Conservation (phyloP, 2,113 vertebrate species). For the Thomomys bottae region DNA sequence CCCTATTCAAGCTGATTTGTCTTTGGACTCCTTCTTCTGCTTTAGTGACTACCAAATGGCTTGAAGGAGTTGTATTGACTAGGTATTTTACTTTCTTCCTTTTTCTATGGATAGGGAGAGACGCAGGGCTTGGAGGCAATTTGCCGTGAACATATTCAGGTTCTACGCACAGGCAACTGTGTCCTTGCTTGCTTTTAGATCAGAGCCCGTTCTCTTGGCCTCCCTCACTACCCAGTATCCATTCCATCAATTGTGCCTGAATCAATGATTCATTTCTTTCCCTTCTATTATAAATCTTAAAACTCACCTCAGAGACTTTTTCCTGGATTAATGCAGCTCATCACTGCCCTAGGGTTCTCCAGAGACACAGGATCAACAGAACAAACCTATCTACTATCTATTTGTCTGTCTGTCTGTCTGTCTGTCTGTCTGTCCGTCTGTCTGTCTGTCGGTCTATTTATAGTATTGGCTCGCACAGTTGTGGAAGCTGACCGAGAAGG, state of each 20-base stretch:
- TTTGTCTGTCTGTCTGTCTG: too few relatives aligned
- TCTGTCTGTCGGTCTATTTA: too few relatives aligned
- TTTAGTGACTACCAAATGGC: background rate
- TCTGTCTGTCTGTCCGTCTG: too few relatives aligned
- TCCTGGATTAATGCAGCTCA: conserved; percentile 6
- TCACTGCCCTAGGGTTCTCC: background rate
- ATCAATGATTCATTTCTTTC: background rate
- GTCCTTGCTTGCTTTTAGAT: too few relatives aligned
- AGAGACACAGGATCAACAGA: background rate
- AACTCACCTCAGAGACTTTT: background rate
- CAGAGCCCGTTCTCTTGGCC: background rate
- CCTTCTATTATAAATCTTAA: background rate
- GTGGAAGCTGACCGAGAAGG: background rate
- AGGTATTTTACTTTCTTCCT: background rate
- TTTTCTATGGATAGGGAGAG: background rate
- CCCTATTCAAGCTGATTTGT: background rate
- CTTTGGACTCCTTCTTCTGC: background rate
- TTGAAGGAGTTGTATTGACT: background rate
- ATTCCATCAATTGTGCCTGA: background rate
- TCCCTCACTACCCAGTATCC: background rate
- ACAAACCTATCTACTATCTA: background rate
- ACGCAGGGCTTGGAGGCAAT: background rate
- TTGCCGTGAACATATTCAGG: background rate
- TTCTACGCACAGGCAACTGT: background rate
- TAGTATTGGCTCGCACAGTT: background rate